These are phyloP conservation scores for Onchidella celtica DNA, from an alignment of 2,888 invertebrate species.

Conservation along the genomic window DNA sequence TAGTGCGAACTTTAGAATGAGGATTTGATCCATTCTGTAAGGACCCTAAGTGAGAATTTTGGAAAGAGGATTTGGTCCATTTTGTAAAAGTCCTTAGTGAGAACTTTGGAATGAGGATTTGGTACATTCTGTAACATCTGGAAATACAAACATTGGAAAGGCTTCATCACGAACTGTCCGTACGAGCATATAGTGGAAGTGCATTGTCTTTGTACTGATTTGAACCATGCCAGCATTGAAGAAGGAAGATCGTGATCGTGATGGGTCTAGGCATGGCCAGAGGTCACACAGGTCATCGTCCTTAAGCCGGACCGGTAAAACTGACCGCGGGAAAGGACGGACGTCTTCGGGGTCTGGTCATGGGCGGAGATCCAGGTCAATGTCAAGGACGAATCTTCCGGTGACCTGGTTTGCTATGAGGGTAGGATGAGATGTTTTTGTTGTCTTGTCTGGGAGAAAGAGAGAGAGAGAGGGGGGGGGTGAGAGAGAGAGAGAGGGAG, in stretches of 20 bases:
- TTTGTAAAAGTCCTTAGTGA: too few species aligned
- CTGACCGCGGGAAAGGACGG: not conserved
- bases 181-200: too few species aligned
- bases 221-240: conserved; percentile 26
- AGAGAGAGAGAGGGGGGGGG: not conserved
- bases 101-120: too few species aligned
- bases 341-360: not conserved
- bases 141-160: too few species aligned
- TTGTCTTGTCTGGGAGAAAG: not conserved
- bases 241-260: not conserved
- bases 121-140: too few species aligned
- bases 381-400: conserved; percentile 11
- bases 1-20: too few species aligned
- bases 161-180: too few species aligned
- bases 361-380: not conserved
- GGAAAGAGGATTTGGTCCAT: too few species aligned
- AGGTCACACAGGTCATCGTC: not conserved
- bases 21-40: too few species aligned
- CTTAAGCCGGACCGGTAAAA: not conserved
- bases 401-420: not conserved
- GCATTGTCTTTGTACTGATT: too few species aligned
- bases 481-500: not conserved
- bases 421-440: not conserved
- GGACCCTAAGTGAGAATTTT: too few species aligned
- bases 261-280: not conserved